These are phyloP conservation scores for Ephestia elutella DNA, from an alignment of 1,140 invertebrate species.

Conservation along the genomic window DNA sequence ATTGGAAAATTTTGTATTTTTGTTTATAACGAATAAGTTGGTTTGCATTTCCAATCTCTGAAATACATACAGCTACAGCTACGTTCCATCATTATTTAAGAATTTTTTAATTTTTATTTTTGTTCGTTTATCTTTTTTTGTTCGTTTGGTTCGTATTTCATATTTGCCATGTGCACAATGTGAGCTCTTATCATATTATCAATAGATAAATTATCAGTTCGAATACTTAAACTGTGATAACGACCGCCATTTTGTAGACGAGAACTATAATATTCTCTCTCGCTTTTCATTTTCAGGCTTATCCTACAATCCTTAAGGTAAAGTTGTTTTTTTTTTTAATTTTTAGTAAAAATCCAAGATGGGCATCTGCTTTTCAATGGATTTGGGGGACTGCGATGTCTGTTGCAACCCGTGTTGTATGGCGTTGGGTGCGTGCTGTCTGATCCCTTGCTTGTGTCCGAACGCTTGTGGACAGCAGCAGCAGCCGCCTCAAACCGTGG, in stretches of 20 bases:
- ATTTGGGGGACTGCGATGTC: slow-evolving; percentile 56
- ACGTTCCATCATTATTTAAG: too few relatives aligned
- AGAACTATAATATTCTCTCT: neutral
- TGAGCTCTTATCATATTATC: slow-evolving; percentile 21
- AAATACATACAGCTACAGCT: too few relatives aligned
- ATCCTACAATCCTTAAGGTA: neutral
- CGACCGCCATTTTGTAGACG: slow-evolving; percentile 26
- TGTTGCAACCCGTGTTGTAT: slow-evolving; percentile 60
- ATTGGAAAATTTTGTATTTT: too few relatives aligned
- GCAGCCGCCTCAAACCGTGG: slow-evolving; percentile 45
- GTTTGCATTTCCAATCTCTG: too few relatives aligned
- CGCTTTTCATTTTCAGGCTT: slow-evolving; percentile 5
- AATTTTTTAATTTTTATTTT: too few relatives aligned
- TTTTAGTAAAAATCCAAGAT: slow-evolving; percentile 53
- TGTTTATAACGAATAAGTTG: too few relatives aligned
- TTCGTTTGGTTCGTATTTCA: too few relatives aligned
- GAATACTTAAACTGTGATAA: slow-evolving; percentile 16
- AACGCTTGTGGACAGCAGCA: slow-evolving; percentile 63
- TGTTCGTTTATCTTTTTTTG: too few relatives aligned
- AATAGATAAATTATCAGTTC: slow-evolving; percentile 20
- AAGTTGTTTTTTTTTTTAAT: neutral
- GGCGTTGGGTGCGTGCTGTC: slow-evolving; percentile 57
- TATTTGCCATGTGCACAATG: neutral
- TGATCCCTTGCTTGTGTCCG: slow-evolving; percentile 56
- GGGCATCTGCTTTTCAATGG: slow-evolving; percentile 64